These are phyloP conservation scores for Cranoglanis bouderius DNA, from an alignment of 2,113 vertebrate genomes.

Conservation along the genomic window DNA sequence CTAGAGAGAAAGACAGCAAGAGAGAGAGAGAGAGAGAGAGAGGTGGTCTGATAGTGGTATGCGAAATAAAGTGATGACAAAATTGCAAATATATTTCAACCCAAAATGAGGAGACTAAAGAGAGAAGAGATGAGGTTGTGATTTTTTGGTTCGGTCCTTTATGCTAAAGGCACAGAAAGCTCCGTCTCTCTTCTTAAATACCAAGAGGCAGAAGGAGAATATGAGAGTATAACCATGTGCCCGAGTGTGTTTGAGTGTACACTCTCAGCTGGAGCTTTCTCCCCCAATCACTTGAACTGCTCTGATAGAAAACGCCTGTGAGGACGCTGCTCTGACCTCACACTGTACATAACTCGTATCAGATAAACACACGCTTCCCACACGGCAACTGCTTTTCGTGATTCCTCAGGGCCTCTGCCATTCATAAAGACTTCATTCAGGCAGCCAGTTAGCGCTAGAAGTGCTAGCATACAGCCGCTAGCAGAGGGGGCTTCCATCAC, in stretches of 20 bases:
- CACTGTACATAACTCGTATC: slow-evolving; percentile 8
- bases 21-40: not conserved
- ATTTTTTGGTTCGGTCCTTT: not conserved
- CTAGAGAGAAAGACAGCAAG: not conserved
- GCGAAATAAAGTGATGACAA: not conserved
- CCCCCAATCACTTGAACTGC: not conserved
- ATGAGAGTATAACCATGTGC: not conserved
- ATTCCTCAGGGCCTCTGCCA: slow-evolving; percentile 3
- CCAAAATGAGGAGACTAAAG: not conserved
- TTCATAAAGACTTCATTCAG: slow-evolving; percentile 50
- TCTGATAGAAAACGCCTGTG: not conserved
- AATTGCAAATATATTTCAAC: not conserved
- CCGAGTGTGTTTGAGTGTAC: not conserved
- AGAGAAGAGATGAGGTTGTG: not conserved
- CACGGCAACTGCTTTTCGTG: slow-evolving; percentile 28
- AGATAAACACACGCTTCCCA: slow-evolving; percentile 14
- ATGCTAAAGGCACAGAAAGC: slow-evolving; percentile 8
- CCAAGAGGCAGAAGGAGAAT: slow-evolving; percentile 11
- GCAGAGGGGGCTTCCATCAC: slow-evolving; percentile 48
- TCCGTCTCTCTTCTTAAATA: not conserved
- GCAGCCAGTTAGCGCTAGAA: not conserved
- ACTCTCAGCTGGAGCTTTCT: not conserved
- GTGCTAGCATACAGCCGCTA: slow-evolving; percentile 38
- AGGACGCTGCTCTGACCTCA: not conserved
- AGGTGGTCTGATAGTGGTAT: not conserved